These are phyloP conservation scores for Tokudaia muenninki DNA, from an alignment of 2,797 vertebrate species.

Conservation along the genomic window DNA sequence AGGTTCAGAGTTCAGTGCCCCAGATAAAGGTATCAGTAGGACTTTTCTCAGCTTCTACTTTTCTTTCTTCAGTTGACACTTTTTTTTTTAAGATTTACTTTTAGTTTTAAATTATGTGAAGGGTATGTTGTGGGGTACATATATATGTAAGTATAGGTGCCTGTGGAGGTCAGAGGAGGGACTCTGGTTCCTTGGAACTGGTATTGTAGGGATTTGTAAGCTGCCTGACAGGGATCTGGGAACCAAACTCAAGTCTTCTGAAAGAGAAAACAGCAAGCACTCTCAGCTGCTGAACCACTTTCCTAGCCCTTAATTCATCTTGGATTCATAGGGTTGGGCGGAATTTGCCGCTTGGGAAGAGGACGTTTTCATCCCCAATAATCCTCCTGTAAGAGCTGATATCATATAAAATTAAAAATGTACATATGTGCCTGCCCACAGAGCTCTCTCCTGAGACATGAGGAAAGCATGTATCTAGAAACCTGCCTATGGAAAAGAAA, in stretches of 20 bases:
- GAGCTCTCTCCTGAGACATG: neutral
- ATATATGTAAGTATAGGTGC: too few relatives aligned
- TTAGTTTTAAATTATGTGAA: neutral
- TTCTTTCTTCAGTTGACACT: neutral
- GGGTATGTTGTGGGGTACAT: neutral
- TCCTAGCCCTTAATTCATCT: neutral
- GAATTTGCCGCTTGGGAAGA: neutral
- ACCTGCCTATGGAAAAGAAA: neutral
- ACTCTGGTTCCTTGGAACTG: neutral
- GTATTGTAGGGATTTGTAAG: neutral
- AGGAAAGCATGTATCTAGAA: neutral
- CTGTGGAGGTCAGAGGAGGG: neutral
- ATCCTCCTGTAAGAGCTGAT: neutral
- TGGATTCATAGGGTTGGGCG: neutral
- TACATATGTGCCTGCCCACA: neutral
- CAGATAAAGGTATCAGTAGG: slow-evolving; percentile 2
- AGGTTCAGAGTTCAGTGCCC: slow-evolving; percentile 1
- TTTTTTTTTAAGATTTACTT: neutral
- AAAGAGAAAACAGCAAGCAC: neutral
- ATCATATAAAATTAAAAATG: neutral
- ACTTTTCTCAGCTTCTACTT: neutral
- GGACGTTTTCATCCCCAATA: neutral
- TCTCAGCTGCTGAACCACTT: neutral
- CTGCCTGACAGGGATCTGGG: neutral
- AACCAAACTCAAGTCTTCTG: neutral